Conservation (phyloP, 2,113 vertebrate species). For the Willisornis vidua region DNA sequence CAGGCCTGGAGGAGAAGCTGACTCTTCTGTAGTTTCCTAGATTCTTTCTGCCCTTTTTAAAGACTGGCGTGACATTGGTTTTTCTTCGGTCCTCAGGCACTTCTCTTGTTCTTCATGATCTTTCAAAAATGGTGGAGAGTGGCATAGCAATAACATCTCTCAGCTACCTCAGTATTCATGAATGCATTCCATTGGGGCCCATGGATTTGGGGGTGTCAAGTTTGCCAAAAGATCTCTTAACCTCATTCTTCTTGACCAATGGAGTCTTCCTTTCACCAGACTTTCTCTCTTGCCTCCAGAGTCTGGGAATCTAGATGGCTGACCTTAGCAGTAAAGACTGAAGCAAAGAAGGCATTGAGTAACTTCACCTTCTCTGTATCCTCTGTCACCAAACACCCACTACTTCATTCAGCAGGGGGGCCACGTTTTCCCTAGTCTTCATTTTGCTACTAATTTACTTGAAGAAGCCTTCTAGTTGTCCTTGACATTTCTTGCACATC, state of each 20-base stretch:
- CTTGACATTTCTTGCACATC: not conserved
- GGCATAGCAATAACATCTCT: not conserved
- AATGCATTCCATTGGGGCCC: not conserved
- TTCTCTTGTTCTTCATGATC: no score
- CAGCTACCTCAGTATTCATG: not conserved
- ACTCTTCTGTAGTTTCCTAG: not conserved
- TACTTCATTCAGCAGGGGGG: not conserved
- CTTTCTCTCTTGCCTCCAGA: not conserved
- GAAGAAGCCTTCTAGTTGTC: not conserved
- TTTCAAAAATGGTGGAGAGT: not conserved
- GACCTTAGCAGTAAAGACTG: not conserved
- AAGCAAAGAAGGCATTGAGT: not conserved
- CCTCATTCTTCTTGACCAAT: not conserved
- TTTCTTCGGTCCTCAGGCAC: no score
- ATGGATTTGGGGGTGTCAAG: not conserved
- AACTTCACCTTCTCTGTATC: not conserved
- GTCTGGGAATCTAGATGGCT: not conserved
- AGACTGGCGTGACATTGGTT: no score
- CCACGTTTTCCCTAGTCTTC: not conserved
- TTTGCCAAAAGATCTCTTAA: not conserved
- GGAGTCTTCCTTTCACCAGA: not conserved
- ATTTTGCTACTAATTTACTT: not conserved
- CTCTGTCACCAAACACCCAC: not conserved
- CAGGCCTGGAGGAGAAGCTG: not conserved
- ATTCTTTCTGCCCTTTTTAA: no score